Percentiles rank a stretch among this genome's conserved stretches.
Conservation (phyloP, 2,888 invertebrate species). For the Loripinus fragilis region DNA sequence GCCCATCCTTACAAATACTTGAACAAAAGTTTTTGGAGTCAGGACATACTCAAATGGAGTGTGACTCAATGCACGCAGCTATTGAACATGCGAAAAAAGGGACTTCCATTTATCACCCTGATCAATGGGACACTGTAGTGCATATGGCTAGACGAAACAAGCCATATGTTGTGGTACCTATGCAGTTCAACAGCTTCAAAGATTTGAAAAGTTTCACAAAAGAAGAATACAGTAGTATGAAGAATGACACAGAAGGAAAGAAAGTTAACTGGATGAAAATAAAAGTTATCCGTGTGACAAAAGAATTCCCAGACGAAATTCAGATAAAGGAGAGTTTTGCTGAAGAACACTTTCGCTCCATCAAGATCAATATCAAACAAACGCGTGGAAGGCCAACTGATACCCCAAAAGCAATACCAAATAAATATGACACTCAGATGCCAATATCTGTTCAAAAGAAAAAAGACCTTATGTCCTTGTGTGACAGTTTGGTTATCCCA, state of each 20-base stretch:
- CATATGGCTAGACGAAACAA: constrained; percentile 24
- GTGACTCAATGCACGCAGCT: constrained; percentile 31
- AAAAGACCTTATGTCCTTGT: too few species aligned
- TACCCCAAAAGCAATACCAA: too few species aligned
- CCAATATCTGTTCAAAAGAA: too few species aligned
- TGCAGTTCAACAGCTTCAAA: constrained; percentile 12
- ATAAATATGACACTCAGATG: too few species aligned
- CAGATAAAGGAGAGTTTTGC: constrained; percentile 16
- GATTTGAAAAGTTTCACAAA: constrained; percentile 7
- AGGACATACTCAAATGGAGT: constrained; percentile 39
- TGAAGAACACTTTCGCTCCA: too few species aligned
- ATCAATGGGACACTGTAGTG: constrained; percentile 33
- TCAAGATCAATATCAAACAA: too few species aligned
- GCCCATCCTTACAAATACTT: constrained; percentile 23
- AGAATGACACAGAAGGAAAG: neutral
- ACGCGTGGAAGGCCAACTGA: too few species aligned
- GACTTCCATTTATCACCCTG: constrained; percentile 23
- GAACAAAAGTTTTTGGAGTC: constrained; percentile 39
- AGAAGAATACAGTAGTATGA: neutral
- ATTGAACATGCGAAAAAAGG: constrained; percentile 31
- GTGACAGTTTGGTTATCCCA: too few species aligned
- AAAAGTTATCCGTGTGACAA: constrained; percentile 27
- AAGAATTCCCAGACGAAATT: constrained; percentile 20
- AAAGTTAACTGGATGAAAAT: constrained; percentile 33
- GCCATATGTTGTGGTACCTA: constrained; percentile 31